Conservation (phyloP, 2,797 vertebrate genomes). For the Heliangelus exortis region DNA sequence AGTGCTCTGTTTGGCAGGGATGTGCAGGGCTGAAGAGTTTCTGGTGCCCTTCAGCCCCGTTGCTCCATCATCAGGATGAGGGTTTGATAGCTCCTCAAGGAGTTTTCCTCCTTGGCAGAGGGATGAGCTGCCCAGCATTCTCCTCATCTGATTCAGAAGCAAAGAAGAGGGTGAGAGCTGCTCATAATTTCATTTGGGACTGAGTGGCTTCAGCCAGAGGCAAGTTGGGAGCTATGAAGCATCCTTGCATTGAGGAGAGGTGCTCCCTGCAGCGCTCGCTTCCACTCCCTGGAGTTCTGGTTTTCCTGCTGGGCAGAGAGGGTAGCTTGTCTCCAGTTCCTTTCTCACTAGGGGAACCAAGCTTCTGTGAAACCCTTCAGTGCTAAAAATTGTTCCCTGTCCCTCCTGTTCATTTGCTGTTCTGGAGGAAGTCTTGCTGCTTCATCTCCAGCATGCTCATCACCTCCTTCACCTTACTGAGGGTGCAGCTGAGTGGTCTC, state of each 20-base stretch:
- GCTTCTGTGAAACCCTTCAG: not conserved
- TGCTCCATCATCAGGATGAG: not conserved
- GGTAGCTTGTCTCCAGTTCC: not conserved
- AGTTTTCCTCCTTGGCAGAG: not conserved
- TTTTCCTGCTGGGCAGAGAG: not conserved
- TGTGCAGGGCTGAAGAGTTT: not conserved
- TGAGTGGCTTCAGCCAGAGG: not conserved
- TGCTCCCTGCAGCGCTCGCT: not conserved
- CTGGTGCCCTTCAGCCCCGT: accelerated
- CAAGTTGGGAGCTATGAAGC: accelerated
- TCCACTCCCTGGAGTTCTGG: not conserved
- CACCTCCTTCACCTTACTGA: not conserved
- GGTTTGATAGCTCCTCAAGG: not conserved
- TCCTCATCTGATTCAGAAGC: not conserved
- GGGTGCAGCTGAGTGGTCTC: not conserved
- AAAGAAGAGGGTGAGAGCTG: not conserved
- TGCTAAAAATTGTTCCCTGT: not conserved
- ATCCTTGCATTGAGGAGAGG: accelerated
- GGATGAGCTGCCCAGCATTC: not conserved
- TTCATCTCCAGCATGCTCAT: accelerated
- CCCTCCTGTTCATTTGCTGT: not conserved
- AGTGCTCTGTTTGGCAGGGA: not conserved
- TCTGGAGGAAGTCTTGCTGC: not conserved
- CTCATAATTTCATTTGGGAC: not conserved
- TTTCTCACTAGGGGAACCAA: not conserved